Evolutionary conservation across 1,140 invertebrate genomes (phyloP).

Genomic region (Papilio machaon): DNA sequence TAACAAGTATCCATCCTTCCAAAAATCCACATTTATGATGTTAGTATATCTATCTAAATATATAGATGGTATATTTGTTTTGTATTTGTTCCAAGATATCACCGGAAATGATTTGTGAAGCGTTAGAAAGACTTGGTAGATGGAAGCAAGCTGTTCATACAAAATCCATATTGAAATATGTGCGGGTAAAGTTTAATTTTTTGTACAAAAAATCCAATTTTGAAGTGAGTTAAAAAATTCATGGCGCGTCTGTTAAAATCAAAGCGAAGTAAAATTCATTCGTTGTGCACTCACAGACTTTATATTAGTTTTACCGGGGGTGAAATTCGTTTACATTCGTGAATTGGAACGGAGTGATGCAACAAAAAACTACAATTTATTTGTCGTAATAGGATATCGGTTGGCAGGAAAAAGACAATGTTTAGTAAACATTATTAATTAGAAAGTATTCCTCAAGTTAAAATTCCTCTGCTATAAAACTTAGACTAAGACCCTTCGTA

Average conservation of each 20-base stretch:
- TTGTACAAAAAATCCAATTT: not conserved
- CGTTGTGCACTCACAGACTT: not conserved
- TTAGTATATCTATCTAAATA: no score
- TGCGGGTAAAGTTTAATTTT: constrained; percentile 47
- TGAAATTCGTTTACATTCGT: not conserved
- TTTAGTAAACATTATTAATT: not conserved
- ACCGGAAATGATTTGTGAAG: constrained; percentile 61
- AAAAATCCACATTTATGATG: no score
- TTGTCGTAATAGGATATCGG: not conserved
- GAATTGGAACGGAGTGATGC: not conserved
- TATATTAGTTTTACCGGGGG: not conserved
- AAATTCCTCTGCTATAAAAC: no score
- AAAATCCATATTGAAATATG: constrained; percentile 46
- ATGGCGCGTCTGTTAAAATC: not conserved
- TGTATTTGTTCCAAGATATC: constrained; percentile 48
- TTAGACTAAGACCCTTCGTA: no score
- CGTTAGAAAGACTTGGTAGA: constrained; percentile 49
- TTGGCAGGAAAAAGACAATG: not conserved
- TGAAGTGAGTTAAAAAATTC: not conserved
- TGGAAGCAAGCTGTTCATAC: constrained; percentile 55
- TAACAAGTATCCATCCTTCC: not conserved
- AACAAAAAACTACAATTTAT: not conserved
- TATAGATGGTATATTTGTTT: not conserved
- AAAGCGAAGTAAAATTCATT: not conserved
- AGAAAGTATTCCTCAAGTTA: no score